Base-by-base conservation (phyloP, 2,888 invertebrate species). In the Epinotia demarniana region DNA sequence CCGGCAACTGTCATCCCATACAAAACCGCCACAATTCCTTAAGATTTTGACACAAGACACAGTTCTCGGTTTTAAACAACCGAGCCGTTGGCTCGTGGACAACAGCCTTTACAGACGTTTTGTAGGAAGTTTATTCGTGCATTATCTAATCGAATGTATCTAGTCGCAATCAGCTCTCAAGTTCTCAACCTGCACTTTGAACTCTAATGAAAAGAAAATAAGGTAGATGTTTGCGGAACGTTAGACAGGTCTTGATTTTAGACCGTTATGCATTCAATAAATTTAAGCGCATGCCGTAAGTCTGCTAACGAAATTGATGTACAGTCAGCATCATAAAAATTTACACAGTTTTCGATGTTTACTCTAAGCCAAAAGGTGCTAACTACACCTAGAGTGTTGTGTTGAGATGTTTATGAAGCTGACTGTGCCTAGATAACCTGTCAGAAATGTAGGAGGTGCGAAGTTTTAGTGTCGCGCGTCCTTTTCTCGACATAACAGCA, bases 71-170 rank as follows among this genome's bases (percentile, higher is more conserved):
- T 39, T 39, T 39, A 39, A 39, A 39, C 39, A 9, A 39, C 39
- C 39, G 39, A 39, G 39, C 39, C 39, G 23, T 60, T 53, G 67
- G 27, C 55, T 63, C 57, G 62, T 74, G 69, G 68, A 46, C 57
- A 57, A 57, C 57, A 5, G 57, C 57, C 69, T 69, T 74, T 69
- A 69, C 46, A 46, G 19, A 46, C 57, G 62, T 46, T 68, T 55
- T 69, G 57, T 57, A 74, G 69, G 73, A 74, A 74, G 68, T 74
- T 33, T 46, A 46, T 58, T 69, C 58, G 46, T 46, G 69, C 69
- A 74, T 69, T 69, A 74, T 74, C 73, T 74, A 74, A 73, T 73
- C 69, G 19, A 46, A 61, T 55, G 61, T 43, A 46, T 68, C 73
- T 61, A 39, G 13, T 64, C 46, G 57, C 18, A 8, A 58, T 61